Evolutionary conservation across 2,888 invertebrate genomes (phyloP).

Genomic region (Rhodophaea formosa): DNA sequence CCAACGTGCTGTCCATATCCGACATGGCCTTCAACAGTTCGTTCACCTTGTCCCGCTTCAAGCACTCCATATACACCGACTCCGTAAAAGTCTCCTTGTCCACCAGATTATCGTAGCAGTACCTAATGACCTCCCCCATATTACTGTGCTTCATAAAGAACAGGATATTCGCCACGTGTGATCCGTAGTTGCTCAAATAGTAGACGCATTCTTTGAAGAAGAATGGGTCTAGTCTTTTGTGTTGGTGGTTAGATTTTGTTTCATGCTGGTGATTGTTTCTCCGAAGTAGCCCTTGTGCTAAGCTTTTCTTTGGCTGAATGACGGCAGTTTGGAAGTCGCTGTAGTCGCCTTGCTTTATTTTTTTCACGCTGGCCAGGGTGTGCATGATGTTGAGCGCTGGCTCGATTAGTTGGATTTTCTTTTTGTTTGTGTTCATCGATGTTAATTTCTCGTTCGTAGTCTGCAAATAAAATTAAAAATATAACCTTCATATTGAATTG

Average conservation of each 20-base stretch:
- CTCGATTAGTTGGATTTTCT: conserved; percentile 74
- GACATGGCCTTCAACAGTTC: conserved; percentile 83
- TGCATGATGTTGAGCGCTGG: conserved; percentile 83
- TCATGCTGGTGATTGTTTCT: conserved; percentile 60
- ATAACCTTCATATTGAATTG: too few relatives aligned
- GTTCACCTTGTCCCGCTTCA: conserved; percentile 83
- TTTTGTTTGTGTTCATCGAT: conserved; percentile 67
- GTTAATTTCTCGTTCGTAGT: conserved; percentile 68
- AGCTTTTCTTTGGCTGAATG: conserved; percentile 58
- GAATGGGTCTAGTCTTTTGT: conserved; percentile 74
- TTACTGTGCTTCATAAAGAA: conserved; percentile 89
- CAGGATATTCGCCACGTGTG: conserved; percentile 85
- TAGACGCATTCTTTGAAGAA: conserved; percentile 90
- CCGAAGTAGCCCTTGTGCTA: conserved; percentile 70
- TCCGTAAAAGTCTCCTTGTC: conserved; percentile 87
- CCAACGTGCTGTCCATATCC: conserved; percentile 83
- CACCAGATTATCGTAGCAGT: conserved; percentile 85
- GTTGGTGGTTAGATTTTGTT: conserved; percentile 55
- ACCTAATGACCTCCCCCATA: conserved; percentile 84
- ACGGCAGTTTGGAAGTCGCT: conserved; percentile 71
- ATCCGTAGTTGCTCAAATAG: conserved; percentile 91
- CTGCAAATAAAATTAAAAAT: conserved; percentile 40
- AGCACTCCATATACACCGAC: conserved; percentile 84
- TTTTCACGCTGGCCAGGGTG: conserved; percentile 79
- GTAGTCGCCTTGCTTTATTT: conserved; percentile 80